A percentile compares a stretch with the other conserved stretches of the same genome.
These are phyloP conservation scores for Odontomachus brunneus DNA, from an alignment of 1,140 invertebrate species.

Conservation along the genomic window DNA sequence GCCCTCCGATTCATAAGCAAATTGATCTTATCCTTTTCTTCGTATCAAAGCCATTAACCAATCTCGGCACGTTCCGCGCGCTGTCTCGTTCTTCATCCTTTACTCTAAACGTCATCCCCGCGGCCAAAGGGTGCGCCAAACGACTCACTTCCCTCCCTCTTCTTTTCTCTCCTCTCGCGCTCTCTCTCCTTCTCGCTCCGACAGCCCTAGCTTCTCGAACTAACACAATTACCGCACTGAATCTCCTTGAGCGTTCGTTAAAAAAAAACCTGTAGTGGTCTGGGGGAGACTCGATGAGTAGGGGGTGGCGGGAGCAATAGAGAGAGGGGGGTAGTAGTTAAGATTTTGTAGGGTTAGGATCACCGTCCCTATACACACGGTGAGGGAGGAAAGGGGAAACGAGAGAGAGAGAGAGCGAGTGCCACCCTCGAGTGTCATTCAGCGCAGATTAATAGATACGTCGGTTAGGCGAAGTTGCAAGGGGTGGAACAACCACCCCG, in stretches of 20 bases:
- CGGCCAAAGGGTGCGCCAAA: constrained; percentile 64
- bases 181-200: not conserved
- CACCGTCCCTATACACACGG: constrained; percentile 49
- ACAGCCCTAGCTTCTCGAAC: constrained; percentile 72
- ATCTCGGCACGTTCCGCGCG: constrained; percentile 74
- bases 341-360: constrained; percentile 80
- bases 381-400: not conserved
- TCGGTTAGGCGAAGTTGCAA: constrained; percentile 75
- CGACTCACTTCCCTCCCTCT: constrained; percentile 19
- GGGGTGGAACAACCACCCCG: constrained; percentile 55
- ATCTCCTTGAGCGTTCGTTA: constrained; percentile 81
- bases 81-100: constrained; percentile 35
- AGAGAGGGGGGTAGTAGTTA: constrained; percentile 73
- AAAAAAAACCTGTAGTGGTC: constrained; percentile 73
- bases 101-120: constrained; percentile 81
- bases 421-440: constrained; percentile 84
- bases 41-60: constrained; percentile 83
- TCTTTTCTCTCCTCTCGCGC: not conserved
- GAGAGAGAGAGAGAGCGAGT: constrained; percentile 47
- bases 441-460: constrained; percentile 84
- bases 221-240: constrained; percentile 81
- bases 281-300: constrained; percentile 5
- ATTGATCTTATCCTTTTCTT: constrained; percentile 83
- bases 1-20: constrained; percentile 81
- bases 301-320: constrained; percentile 7